Base-by-base conservation (phyloP, 2,888 invertebrate genomes). In the Tetragnatha montana region DNA sequence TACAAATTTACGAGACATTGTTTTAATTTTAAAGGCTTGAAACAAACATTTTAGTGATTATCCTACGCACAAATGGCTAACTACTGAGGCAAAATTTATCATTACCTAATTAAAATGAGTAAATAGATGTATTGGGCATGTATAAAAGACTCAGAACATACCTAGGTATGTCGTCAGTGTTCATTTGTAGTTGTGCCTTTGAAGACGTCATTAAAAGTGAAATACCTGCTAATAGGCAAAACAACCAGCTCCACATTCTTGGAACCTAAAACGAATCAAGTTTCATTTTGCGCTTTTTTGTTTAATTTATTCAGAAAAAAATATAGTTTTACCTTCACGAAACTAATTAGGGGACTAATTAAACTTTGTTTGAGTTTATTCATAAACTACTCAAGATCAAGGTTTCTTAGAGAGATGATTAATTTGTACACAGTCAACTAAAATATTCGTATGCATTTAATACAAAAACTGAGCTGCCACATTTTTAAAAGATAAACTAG, bases 171-270 rank as follows among this genome's bases (percentile, higher is more conserved):
- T 89, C 89, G 8, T 73, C 71, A 22, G 80, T 22, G 70, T 84
- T 84, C 47, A 69, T 49, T 35, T 35, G 51, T 79, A 74, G 76
- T 83, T 89, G 89, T 76, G 89, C 85, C 81, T 81, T 76, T 71
- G 89, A 89, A 35, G 85, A 81, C 17, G 76, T 81, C 78, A 89
- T 86, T 80, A 81, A 85, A 75, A 89, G 81, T 82, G 90, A 79
- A 86, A 82, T 22, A 87, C 75, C 87, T 87, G 90, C 90, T 79
- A 90, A 76, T 83, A 90, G 79, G 74, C 90, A 90, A 86, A 74
- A 76, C 87, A 87, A 86, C 90, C 90, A 90, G 82, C 90, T 90
- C 86, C 90, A 87, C 90, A 90, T 90, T 87, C 86, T 90, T 86
- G 80, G 87, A 82, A 87, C 82, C 90, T 90, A 8, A 2, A 17